phyloP scores from a whole-genome alignment of 2,797 vertebrate genomes.

The Taeniopygia guttata region DNA sequence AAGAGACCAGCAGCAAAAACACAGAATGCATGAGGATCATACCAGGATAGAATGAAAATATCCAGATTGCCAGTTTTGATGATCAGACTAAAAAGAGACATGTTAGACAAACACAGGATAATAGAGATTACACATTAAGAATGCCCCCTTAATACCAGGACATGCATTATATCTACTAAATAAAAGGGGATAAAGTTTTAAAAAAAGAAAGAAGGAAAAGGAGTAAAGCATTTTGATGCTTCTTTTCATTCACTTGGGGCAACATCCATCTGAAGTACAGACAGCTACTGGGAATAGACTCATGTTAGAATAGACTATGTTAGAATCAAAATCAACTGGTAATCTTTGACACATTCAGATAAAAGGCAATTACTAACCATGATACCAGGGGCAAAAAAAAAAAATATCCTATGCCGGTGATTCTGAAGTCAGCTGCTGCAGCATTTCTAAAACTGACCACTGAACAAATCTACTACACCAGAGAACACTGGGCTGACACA shows the following conservation, averaged over 20 bases:
- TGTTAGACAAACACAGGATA: not conserved
- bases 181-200: not conserved
- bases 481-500: not conserved
- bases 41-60: not conserved
- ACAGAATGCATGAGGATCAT: not conserved
- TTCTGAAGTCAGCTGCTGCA: not conserved
- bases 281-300: not conserved
- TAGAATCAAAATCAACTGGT: not conserved
- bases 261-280: not conserved
- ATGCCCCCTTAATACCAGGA: not conserved
- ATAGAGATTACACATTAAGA: not conserved
- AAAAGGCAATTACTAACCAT: not conserved
- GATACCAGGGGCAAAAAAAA: not conserved
- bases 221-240: not conserved
- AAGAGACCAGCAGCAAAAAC: not conserved
- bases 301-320: too few species aligned
- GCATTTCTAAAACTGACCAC: not conserved
- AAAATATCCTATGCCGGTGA: not conserved
- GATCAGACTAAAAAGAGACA: not conserved
- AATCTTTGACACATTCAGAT: not conserved
- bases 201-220: not conserved
- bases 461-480: not conserved
- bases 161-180: rapidly evolving
- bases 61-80: not conserved
- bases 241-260: not conserved